A percentile compares a stretch with the other conserved stretches of the same genome.
Conservation (phyloP, 2,888 invertebrate genomes). For the Drosophila quinaria region DNA sequence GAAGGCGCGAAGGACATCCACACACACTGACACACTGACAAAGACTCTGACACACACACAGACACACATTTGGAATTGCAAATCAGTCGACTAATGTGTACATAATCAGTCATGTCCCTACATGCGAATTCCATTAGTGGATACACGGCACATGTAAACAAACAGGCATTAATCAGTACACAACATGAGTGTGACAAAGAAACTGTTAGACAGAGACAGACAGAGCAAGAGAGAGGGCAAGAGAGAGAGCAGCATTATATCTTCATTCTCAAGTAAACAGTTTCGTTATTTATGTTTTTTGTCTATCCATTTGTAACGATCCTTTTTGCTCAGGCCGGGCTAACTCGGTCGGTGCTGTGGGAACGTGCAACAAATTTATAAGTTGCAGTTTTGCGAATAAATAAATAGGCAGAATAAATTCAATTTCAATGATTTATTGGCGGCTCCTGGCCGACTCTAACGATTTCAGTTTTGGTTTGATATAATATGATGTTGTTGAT, state of each 20-base stretch:
- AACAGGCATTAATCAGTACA: conserved; percentile 77
- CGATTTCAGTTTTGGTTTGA: no score
- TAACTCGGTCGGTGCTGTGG: no score
- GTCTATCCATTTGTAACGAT: conserved; percentile 41
- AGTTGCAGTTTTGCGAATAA: no score
- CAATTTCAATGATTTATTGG: no score
- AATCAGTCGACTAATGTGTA: conserved; percentile 81
- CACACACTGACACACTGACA: conserved; percentile 10
- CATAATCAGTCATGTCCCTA: conserved; percentile 82
- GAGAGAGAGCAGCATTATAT: background rate
- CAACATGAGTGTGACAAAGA: conserved; percentile 25
- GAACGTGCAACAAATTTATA: no score
- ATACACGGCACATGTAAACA: conserved; percentile 72
- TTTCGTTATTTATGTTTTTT: conserved; percentile 73
- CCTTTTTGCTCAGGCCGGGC: no score
- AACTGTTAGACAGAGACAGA: background rate
- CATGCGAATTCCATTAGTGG: conserved; percentile 81
- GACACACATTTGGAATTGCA: conserved; percentile 73
- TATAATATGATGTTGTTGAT: no score
- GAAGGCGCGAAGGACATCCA: conserved; percentile 64
- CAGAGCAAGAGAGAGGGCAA: background rate
- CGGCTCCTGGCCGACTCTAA: no score
- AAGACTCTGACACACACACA: conserved; percentile 17
- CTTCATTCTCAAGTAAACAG: conserved; percentile 20
- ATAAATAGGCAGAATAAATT: no score